Evolutionary conservation across 2,113 vertebrate species (phyloP).

Genomic region (Cheirogaleus medius): DNA sequence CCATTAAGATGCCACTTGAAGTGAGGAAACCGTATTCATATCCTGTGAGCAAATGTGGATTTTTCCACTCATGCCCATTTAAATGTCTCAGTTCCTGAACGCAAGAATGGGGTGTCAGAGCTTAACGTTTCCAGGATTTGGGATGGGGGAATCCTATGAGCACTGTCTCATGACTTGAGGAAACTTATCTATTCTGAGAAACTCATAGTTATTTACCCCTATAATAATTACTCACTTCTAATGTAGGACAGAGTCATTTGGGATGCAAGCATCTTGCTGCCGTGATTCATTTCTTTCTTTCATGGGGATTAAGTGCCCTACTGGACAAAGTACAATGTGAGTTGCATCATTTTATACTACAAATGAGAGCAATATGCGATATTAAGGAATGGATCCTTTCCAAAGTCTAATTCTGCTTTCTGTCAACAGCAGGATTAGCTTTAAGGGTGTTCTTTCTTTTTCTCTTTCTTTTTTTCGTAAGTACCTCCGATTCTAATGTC

Average conservation of each 20-base stretch:
- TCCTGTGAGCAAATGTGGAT: constrained; percentile 81
- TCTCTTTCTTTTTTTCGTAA: constrained; percentile 7
- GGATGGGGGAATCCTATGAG: constrained; percentile 80
- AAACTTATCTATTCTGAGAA: constrained; percentile 85
- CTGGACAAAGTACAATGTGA: constrained; percentile 72
- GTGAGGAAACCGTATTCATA: constrained; percentile 82
- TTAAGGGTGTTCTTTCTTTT: constrained; percentile 58
- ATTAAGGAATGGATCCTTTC: constrained; percentile 70
- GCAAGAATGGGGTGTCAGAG: constrained; percentile 58
- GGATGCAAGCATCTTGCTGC: constrained; percentile 71
- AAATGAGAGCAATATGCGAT: constrained; percentile 78
- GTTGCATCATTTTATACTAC: constrained; percentile 71
- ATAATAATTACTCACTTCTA: constrained; percentile 81
- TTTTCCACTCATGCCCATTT: constrained; percentile 80
- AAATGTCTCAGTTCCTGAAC: constrained; percentile 77
- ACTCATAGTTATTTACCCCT: constrained; percentile 80
- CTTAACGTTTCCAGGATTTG: constrained; percentile 80
- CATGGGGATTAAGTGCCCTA: constrained; percentile 76
- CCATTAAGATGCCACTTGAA: constrained; percentile 71
- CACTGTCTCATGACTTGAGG: constrained; percentile 76
- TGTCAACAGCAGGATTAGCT: constrained; percentile 71
- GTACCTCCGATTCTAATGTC: constrained; percentile 64
- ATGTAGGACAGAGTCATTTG: constrained; percentile 78
- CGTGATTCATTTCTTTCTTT: constrained; percentile 84
- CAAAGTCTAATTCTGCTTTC: constrained; percentile 74